Percentiles rank a stretch among this genome's conserved stretches.
phyloP scores from a whole-genome alignment of 2,797 vertebrate genomes.

The Remorina albescens region DNA sequence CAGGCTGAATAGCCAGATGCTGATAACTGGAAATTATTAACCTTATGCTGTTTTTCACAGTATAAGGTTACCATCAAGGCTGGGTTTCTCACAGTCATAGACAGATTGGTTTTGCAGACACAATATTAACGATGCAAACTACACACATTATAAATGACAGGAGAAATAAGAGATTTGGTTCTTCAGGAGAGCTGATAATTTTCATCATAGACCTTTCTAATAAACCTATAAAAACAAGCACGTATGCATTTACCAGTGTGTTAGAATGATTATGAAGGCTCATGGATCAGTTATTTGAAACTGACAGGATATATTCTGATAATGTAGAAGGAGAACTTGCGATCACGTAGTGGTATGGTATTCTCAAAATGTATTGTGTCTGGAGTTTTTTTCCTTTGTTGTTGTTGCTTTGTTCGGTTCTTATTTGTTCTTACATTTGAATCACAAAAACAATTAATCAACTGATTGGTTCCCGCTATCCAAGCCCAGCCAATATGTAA shows the following conservation, averaged over 20 bases:
- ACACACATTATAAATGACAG: not conserved
- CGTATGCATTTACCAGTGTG: not conserved
- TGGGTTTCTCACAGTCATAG: not conserved
- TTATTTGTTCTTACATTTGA: conserved; percentile 1
- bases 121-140: not conserved
- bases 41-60: not conserved
- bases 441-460: conserved; percentile 9
- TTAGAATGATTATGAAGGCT: not conserved
- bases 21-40: not conserved
- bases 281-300: not conserved
- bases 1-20: not conserved
- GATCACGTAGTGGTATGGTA: not conserved
- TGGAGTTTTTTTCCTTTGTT: too few species aligned
- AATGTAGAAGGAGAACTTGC: not conserved
- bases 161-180: not conserved
- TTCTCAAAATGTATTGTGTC: too few species aligned
- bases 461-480: not conserved
- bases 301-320: conserved; percentile 8
- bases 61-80: not conserved
- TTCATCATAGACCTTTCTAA: conserved; percentile 1
- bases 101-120: not conserved
- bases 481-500: not conserved
- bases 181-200: not conserved
- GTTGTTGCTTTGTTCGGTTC: too few species aligned
- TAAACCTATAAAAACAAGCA: not conserved